A percentile compares a stretch with the other conserved stretches of the same genome.
Evolutionary conservation across 2,888 invertebrate species (phyloP).

Genomic region (Drosophila diplacantha): DNA sequence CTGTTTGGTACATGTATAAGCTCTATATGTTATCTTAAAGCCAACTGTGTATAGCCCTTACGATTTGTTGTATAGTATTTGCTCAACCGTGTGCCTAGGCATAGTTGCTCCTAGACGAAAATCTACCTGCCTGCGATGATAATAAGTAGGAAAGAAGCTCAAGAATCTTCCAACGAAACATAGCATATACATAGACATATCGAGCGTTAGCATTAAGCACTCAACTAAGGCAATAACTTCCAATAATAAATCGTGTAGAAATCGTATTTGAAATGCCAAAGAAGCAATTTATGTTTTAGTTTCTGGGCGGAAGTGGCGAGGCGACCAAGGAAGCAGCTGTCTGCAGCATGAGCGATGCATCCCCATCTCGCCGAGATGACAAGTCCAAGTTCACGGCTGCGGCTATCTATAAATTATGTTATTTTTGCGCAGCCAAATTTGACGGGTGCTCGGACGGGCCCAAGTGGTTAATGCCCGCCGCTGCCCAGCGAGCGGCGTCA

Average conservation of each 20-base stretch:
- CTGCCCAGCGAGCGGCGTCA: conserved; percentile 37
- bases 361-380: conserved; percentile 46
- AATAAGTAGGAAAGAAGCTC: conserved; percentile 47
- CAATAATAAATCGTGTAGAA: conserved; percentile 61
- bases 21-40: conserved; percentile 30
- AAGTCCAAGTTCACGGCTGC: conserved; percentile 75
- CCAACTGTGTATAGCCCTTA: conserved; percentile 13
- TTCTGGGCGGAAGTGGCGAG: conserved; percentile 29
- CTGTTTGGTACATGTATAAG: conserved; percentile 26
- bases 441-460: conserved; percentile 30
- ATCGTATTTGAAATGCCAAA: conserved; percentile 12
- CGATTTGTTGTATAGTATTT: conserved; percentile 52
- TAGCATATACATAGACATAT: conserved; percentile 69
- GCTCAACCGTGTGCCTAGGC: conserved; percentile 50
- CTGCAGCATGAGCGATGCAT: conserved; percentile 34
- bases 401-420: conserved; percentile 51
- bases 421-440: conserved; percentile 58
- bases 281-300: background rate
- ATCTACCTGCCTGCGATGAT: conserved; percentile 46
- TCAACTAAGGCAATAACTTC: conserved; percentile 48
- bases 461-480: conserved; percentile 23
- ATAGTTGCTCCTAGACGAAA: conserved; percentile 43
- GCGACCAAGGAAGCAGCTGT: conserved; percentile 45
- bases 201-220: conserved; percentile 61
- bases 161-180: conserved; percentile 61